Base-by-base conservation (phyloP, 2,888 invertebrate species). In the Acanthoscelides obtectus region DNA sequence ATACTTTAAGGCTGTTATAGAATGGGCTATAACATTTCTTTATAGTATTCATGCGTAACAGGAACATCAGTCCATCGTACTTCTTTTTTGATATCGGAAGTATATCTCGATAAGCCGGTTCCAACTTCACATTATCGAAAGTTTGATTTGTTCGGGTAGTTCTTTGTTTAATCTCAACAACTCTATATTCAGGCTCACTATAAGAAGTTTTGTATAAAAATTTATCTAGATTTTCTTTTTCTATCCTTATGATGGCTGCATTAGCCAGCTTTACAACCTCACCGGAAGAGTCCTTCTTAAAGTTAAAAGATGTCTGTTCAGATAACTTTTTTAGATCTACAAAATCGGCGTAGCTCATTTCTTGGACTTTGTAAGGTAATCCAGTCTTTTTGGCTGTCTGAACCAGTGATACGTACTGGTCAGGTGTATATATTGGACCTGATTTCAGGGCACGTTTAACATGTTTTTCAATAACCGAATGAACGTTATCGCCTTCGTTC, bases 381-480 rank as follows among this genome's bases (percentile, higher is more conserved):
- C 72, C 73, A 65, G 64, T 67, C 72, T 74, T 74, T 67, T 72
- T 74, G 22, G 73, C 71, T 22, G 69, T 63, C 20, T 67, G 66
- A 27, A 74, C 69, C 68, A 73, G 20, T 27, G 66, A 68, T 20
- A 67, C 70, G 64, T 71, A 74, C 64, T 73, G 71, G 25, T 25
- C 63, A n/a, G 76, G 72, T 68, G 67, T 68, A 67, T 71, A 74
- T 67, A 75, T 74, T 45, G 76, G 73, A 65, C 75, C 73, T n/a
- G 73, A 73, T 71, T 72, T 75, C 22, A 71, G 69, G 21, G 70
- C 65, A 67, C 73, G 66, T 67, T 75, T 74, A 63, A 75, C 70
- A 22, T 71, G 64, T 22, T 71, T 71, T 70, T 76, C 74, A 64
- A 75, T 75, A n/a, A 73, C 71, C 22, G 75, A 70, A 68, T 73